Base-by-base conservation (phyloP, 2,888 invertebrate genomes). In the Diploptera punctata region DNA sequence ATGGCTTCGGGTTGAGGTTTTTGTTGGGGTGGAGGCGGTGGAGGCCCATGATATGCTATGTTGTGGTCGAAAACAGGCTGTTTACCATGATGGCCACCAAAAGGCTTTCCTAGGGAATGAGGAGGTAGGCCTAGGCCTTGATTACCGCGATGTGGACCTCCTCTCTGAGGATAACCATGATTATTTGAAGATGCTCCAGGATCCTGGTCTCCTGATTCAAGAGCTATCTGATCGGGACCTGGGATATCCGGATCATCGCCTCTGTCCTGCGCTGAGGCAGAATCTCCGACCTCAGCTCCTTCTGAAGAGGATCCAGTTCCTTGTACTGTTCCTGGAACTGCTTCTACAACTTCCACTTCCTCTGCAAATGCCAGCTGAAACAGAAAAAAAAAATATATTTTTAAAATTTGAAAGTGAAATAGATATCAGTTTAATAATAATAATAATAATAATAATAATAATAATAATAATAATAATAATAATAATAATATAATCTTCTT, bases 11-110 rank as follows among this genome's bases (percentile, higher is more conserved):
- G 81, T 78, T 87, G 87, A 3, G 88, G 87, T n/a, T 84, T 83
- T 69, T 84, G 83, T 18, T 84, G 83, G 0, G 87, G 88, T 0
- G 89, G 89, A 0, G 91, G 91, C 72, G 89, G 90, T 65, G 91
- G 87, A 5, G 89, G 93, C 18, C 92, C 93, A 77, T 92, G 90
- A 80, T 93, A 93, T 0, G 88, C 88, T n/a, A 89, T 88, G 86
- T 81, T 86, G 80, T 77, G 83, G 77, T 81, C 85, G 78, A 76
- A 84, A 75, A 77, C 80, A 74, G 78, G 82, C 72, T 80, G 80
- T 76, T 82, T 81, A 57, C 77, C 76, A 68, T 75, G 86, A 80
- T 84, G 89, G 79, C 75, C 75, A 80, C 76, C 75, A 74, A 84
- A 86, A n/a, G 74, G 71, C 3, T 73, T 70, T n/a, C 74, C 68